A percentile compares a stretch with the other conserved stretches of the same genome.
These are phyloP conservation scores for Todiramphus chloris DNA, from an alignment of 2,113 vertebrate genomes.

Conservation along the genomic window DNA sequence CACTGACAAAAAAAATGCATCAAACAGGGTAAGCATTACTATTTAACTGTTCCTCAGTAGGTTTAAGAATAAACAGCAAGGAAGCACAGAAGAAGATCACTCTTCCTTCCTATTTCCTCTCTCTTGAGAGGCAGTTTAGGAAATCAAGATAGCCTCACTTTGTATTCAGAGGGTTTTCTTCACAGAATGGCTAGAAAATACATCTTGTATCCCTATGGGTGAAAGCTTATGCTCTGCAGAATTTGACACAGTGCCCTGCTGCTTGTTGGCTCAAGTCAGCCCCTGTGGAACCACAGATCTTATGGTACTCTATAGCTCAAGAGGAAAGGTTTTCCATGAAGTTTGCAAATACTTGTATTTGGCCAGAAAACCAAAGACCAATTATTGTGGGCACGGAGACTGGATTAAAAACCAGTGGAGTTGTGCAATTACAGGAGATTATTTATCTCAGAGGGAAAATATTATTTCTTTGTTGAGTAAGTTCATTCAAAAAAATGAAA, in stretches of 20 bases:
- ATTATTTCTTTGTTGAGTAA: not conserved
- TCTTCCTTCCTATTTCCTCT: not conserved
- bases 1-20: not conserved
- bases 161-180: not conserved
- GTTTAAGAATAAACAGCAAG: slow-evolving; percentile 1
- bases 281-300: not conserved
- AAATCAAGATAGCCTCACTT: not conserved
- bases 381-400: not conserved
- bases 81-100: not conserved
- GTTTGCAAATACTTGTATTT: not conserved
- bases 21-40: not conserved
- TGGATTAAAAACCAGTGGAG: slow-evolving; percentile 7
- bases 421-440: not conserved
- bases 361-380: not conserved
- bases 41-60: not conserved
- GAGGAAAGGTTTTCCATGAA: slow-evolving; percentile 1
- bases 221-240: slow-evolving; percentile 6
- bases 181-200: not conserved
- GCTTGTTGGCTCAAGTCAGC: not conserved
- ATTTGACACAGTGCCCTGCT: not conserved
- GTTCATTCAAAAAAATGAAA: not conserved
- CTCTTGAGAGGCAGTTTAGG: not conserved
- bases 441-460: slow-evolving; percentile 27
- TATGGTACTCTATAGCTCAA: not conserved
- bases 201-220: not conserved